Conservation (phyloP, 2,113 vertebrate species). For the Megaceryle maxima region DNA sequence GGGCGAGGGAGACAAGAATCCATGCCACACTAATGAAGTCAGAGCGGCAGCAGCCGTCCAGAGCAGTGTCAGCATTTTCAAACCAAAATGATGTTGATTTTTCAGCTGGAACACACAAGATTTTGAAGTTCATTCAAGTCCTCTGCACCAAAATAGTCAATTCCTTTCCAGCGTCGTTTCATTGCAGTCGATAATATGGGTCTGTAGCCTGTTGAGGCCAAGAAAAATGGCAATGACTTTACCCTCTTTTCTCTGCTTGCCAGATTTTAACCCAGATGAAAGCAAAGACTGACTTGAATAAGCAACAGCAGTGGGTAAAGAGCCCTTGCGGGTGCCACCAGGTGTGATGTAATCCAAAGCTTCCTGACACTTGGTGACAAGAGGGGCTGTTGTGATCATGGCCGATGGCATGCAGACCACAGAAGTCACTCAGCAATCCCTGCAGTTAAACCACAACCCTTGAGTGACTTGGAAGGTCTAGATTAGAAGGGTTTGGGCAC, state of each 20-base stretch:
- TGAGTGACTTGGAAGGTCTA: not conserved
- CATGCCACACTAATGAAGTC: not conserved
- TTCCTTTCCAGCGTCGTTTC: not conserved
- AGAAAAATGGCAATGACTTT: slow-evolving; percentile 3
- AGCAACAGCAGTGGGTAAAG: not conserved
- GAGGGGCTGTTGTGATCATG: not conserved
- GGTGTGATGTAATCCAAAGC: not conserved
- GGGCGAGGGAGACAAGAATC: not conserved
- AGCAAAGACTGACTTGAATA: not conserved
- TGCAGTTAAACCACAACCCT: not conserved
- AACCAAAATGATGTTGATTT: slow-evolving; percentile 52
- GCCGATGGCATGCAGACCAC: not conserved
- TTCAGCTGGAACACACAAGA: slow-evolving; percentile 15
- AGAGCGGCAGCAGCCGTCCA: not conserved
- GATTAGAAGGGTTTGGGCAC: not conserved
- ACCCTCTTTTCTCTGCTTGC: not conserved
- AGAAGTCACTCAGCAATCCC: not conserved
- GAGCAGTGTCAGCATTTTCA: slow-evolving; percentile 20
- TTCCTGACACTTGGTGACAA: not conserved
- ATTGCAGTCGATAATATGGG: not conserved
- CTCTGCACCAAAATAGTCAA: slow-evolving; percentile 19
- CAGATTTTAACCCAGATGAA: not conserved
- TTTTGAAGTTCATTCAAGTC: slow-evolving; percentile 47
- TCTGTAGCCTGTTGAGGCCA: not conserved
- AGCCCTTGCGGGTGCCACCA: not conserved